Percentiles rank a stretch among this genome's conserved stretches.
Conservation (phyloP, 2,888 invertebrate genomes). For the Callyntrura guangdongensis region DNA sequence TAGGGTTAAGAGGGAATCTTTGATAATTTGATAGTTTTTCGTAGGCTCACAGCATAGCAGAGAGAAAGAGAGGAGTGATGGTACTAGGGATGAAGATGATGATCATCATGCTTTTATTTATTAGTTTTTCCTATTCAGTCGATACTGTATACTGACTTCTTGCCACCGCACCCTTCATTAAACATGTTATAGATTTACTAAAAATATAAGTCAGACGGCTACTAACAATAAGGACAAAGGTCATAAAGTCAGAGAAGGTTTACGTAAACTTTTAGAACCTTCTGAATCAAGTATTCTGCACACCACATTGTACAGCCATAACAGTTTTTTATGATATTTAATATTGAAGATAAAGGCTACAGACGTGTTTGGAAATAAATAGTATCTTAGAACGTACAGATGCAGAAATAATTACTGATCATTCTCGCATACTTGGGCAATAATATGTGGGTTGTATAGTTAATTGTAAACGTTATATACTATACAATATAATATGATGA, state of each 20-base stretch:
- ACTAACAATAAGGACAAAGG: conserved; percentile 18
- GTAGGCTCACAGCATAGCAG: background rate
- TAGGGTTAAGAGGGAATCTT: background rate
- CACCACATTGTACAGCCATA: background rate
- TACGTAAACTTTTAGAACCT: background rate
- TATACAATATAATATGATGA: no score
- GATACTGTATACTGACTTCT: background rate
- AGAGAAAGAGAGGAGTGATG: background rate
- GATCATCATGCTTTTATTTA: background rate
- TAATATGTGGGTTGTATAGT: no score
- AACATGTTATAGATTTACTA: background rate
- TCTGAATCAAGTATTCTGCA: background rate
- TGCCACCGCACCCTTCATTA: background rate
- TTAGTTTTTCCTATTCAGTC: conserved; percentile 3
- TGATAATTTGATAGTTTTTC: conserved; percentile 27
- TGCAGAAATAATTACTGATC: no score
- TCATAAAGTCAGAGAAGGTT: conserved; percentile 39
- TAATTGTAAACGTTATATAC: no score
- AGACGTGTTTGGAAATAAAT: conserved; percentile 5
- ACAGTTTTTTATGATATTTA: background rate
- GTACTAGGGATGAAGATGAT: background rate
- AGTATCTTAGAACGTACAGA: no score
- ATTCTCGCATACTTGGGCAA: no score
- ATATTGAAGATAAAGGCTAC: background rate
- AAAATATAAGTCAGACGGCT: background rate